Evolutionary conservation across 1,140 invertebrate genomes (phyloP).

Genomic region (Cryptotermes secundus): DNA sequence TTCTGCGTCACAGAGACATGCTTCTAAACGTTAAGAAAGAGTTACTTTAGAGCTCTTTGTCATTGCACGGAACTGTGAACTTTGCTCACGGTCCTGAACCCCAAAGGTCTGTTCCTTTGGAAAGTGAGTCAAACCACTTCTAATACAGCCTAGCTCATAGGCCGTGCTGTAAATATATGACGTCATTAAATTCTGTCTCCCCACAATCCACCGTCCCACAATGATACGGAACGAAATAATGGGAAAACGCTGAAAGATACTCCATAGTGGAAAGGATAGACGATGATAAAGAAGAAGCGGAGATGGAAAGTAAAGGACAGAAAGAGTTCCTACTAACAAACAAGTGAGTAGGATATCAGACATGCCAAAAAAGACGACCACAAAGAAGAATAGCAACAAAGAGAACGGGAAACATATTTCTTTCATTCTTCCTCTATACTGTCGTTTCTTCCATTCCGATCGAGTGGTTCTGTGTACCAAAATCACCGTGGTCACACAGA

Average conservation of each 20-base stretch:
- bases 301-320: background rate
- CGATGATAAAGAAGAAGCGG: background rate
- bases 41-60: background rate
- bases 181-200: background rate
- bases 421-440: background rate
- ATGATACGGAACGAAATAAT: background rate
- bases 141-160: slow-evolving; percentile 1
- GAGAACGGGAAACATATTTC: background rate
- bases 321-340: background rate
- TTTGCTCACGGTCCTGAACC: background rate
- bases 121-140: background rate
- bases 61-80: background rate
- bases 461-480: slow-evolving; percentile 5
- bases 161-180: background rate
- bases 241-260: background rate
- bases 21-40: background rate
- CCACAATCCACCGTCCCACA: background rate
- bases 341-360: background rate
- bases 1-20: background rate
- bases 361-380: background rate
- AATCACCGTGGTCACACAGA: background rate
- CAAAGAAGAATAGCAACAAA: background rate
- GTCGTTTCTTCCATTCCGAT: slow-evolving; percentile 16
- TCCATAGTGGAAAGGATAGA: background rate
- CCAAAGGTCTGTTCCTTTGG: background rate